Conservation (phyloP, 2,797 vertebrate species). For the Lateolabrax maculatus region DNA sequence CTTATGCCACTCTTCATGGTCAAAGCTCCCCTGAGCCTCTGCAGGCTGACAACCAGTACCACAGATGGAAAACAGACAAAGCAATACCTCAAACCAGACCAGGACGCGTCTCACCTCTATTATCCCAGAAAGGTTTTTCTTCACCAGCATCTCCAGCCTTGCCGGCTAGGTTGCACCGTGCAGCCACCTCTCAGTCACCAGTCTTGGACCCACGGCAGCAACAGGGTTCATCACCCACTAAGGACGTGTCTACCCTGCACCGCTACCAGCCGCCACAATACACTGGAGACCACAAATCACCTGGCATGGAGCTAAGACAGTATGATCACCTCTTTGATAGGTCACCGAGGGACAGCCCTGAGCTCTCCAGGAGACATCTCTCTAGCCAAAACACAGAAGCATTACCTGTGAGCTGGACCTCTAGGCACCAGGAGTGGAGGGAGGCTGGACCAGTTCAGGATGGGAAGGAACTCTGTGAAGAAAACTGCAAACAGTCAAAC, state of each 20-base stretch:
- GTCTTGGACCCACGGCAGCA: constrained; percentile 60
- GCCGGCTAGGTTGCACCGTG: constrained; percentile 48
- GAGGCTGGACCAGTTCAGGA: constrained; percentile 23
- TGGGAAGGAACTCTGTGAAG: constrained; percentile 5
- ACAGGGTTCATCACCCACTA: constrained; percentile 26
- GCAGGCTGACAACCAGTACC: constrained; percentile 41
- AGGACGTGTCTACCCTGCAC: constrained; percentile 55
- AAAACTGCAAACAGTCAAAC: neutral
- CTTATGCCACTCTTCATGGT: constrained; percentile 39
- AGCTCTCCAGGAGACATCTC: constrained; percentile 36
- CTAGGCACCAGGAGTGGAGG: constrained; percentile 58
- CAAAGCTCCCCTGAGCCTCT: constrained; percentile 32
- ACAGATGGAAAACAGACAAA: constrained; percentile 46
- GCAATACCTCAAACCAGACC: constrained; percentile 33
- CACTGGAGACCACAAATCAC: constrained; percentile 52
- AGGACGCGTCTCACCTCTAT: constrained; percentile 51
- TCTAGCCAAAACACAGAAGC: constrained; percentile 48
- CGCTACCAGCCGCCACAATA: constrained; percentile 71
- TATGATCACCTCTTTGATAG: constrained; percentile 42
- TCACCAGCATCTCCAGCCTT: constrained; percentile 55
- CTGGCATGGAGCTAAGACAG: constrained; percentile 35
- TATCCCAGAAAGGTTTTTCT: constrained; percentile 35
- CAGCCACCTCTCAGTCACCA: constrained; percentile 54
- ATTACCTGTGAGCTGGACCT: constrained; percentile 56
- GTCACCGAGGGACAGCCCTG: constrained; percentile 48